A percentile compares a stretch with the other conserved stretches of the same genome.
phyloP scores from a whole-genome alignment of 2,888 invertebrate genomes.

The Hermaeophaga mercurialis region DNA sequence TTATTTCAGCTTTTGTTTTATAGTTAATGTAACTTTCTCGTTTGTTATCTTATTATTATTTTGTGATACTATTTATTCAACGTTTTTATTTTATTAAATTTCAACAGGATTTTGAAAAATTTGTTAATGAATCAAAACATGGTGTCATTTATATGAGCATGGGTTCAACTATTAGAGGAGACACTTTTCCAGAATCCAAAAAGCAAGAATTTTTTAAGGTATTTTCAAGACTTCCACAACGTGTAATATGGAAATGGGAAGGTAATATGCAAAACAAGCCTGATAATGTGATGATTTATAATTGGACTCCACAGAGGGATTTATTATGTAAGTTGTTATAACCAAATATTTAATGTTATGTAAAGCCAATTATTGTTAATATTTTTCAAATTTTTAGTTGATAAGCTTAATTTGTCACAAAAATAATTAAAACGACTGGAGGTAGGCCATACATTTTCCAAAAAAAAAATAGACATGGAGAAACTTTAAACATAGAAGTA shows the following conservation, averaged over 20 bases:
- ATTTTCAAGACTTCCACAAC: conserved; percentile 67
- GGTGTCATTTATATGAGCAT: conserved; percentile 78
- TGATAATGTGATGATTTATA: conserved; percentile 66
- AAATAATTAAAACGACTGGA: no score
- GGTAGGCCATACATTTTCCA: no score
- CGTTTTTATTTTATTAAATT: no score
- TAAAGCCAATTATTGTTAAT: background rate
- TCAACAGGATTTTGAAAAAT: conserved; percentile 65
- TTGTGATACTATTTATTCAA: background rate
- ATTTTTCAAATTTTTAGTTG: background rate
- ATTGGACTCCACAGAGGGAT: conserved; percentile 80
- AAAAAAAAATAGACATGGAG: no score
- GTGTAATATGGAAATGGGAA: conserved; percentile 83
- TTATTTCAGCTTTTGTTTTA: no score
- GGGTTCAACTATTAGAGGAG: conserved; percentile 74
- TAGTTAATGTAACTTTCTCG: no score
- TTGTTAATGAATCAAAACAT: conserved; percentile 67
- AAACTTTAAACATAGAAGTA: no score
- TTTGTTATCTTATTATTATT: no score
- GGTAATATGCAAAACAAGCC: conserved; percentile 64
- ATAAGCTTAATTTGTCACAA: no score
- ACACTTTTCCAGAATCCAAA: conserved; percentile 66
- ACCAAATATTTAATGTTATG: background rate
- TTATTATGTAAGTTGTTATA: conserved; percentile 68
- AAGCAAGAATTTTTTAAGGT: conserved; percentile 65